phyloP scores from a whole-genome alignment of 2,113 vertebrate genomes.

The Dasyornis broadbenti region DNA sequence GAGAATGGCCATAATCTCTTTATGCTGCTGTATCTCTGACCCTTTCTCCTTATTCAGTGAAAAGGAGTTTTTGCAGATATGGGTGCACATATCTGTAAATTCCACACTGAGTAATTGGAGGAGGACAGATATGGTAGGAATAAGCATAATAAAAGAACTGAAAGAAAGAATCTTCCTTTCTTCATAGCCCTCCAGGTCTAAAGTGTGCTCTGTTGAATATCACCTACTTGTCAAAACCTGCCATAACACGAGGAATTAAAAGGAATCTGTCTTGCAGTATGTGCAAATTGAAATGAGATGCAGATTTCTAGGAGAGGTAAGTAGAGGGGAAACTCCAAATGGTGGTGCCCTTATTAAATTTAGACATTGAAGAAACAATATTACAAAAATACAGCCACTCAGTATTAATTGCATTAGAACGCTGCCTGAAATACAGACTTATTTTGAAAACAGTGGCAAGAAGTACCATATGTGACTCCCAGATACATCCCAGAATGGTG shows the following conservation, averaged over 20 bases:
- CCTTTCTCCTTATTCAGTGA: background rate
- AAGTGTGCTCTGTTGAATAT: background rate
- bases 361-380: background rate
- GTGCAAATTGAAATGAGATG: background rate
- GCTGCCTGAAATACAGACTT: background rate
- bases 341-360: background rate
- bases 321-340: background rate
- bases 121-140: background rate
- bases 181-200: background rate
- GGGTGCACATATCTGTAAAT: background rate
- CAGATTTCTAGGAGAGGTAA: background rate
- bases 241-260: conserved; percentile 31
- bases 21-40: background rate
- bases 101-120: background rate
- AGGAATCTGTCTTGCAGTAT: background rate
- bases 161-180: background rate
- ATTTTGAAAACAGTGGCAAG: background rate
- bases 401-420: background rate
- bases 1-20: conserved; percentile 6
- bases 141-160: conserved; percentile 20
- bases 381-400: background rate
- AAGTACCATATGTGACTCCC: background rate
- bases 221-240: conserved; percentile 14
- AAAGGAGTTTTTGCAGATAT: background rate
- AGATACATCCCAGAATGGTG: background rate